Evolutionary conservation across 2,113 vertebrate genomes (phyloP).

Genomic region (Lichenostomus cassidix): DNA sequence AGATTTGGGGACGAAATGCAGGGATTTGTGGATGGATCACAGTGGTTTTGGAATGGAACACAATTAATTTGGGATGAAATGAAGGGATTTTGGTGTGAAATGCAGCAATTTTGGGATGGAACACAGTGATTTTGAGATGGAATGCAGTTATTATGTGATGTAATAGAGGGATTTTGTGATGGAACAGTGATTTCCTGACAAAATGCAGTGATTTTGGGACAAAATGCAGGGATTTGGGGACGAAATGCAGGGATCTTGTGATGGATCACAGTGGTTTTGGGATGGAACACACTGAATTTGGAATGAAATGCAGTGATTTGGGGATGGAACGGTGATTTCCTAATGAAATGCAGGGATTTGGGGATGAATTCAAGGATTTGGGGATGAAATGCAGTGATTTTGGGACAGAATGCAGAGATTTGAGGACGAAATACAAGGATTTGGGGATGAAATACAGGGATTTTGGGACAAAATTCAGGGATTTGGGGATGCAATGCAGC

Average conservation of each 20-base stretch:
- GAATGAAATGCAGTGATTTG: too few relatives aligned
- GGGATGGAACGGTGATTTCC: background rate
- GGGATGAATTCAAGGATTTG: too few relatives aligned
- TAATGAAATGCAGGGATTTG: background rate
- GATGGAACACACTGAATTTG: background rate
- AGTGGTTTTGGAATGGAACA: background rate
- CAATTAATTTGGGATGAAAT: too few relatives aligned
- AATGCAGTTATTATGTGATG: background rate
- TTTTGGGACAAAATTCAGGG: background rate
- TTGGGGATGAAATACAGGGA: background rate
- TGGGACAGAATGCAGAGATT: background rate
- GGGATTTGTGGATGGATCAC: background rate
- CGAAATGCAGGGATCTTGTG: background rate
- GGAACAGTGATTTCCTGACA: background rate
- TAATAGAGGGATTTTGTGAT: background rate
- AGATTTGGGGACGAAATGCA: background rate
- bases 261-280: background rate
- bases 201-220: background rate
- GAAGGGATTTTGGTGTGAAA: background rate
- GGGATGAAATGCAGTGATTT: background rate
- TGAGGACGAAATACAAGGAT: background rate
- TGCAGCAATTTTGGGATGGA: background rate
- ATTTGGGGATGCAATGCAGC: background rate
- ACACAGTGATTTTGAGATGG: background rate
- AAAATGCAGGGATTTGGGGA: background rate